Conservation (phyloP, 2,888 invertebrate species). For the Pheosia gnoma region DNA sequence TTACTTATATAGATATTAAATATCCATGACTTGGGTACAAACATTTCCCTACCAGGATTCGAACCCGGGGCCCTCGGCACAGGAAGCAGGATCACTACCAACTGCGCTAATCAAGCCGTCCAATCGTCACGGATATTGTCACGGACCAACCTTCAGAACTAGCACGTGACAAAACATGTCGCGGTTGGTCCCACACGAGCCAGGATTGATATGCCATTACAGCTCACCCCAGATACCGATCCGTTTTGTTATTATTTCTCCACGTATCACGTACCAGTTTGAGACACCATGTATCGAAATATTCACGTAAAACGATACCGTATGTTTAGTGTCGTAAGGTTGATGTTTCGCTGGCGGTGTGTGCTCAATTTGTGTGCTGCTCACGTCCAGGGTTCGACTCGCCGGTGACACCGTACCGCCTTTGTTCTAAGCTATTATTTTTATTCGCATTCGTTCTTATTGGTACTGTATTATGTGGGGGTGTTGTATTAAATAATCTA, state of each 20-base stretch:
- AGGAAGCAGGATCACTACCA: too few relatives aligned
- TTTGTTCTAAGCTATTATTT: slow-evolving; percentile 69
- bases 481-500: slow-evolving; percentile 61
- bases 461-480: slow-evolving; percentile 64
- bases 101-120: too few relatives aligned
- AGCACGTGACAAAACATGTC: slow-evolving; percentile 22
- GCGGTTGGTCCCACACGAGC: slow-evolving; percentile 34
- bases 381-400: slow-evolving; percentile 73
- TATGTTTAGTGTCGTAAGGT: slow-evolving; percentile 42
- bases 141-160: too few relatives aligned
- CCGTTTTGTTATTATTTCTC: slow-evolving; percentile 59
- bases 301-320: slow-evolving; percentile 20
- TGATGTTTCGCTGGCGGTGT: slow-evolving; percentile 41
- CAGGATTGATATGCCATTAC: slow-evolving; percentile 52
- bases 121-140: too few relatives aligned
- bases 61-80: too few relatives aligned
- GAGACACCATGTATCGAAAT: slow-evolving; percentile 42
- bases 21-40: too few relatives aligned
- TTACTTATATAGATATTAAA: too few relatives aligned
- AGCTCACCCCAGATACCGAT: slow-evolving; percentile 46
- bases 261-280: slow-evolving; percentile 68
- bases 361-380: slow-evolving; percentile 63
- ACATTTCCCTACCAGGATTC: too few relatives aligned
- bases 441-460: slow-evolving; percentile 74
- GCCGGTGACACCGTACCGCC: slow-evolving; percentile 60